A percentile compares a stretch with the other conserved stretches of the same genome.
Conservation (phyloP, 92 coral and sea anemone species). For the Porites lobata region DNA sequence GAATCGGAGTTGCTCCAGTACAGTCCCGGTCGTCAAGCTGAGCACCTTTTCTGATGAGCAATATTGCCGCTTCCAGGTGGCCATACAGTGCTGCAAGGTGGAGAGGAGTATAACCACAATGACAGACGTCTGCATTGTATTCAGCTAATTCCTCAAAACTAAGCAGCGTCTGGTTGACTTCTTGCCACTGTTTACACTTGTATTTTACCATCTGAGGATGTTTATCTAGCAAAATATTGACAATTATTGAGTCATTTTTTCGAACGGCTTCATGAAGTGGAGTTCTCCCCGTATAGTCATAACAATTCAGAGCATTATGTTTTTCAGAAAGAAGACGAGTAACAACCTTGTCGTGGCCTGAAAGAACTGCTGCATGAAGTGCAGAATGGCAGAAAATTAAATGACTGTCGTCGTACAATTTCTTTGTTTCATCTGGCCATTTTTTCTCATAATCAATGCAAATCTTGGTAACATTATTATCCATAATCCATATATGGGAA, state of each 20-base stretch:
- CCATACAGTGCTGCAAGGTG: constrained; percentile 68
- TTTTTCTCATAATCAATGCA: not conserved
- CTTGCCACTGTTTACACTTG: constrained; percentile 51
- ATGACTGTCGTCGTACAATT: constrained; percentile 53
- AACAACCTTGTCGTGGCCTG: constrained; percentile 55
- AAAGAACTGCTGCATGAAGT: constrained; percentile 70
- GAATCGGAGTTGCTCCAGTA: constrained; percentile 48
- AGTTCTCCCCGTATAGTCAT: constrained; percentile 68
- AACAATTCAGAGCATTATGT: constrained; percentile 43
- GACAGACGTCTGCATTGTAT: constrained; percentile 41
- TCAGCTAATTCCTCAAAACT: constrained; percentile 20
- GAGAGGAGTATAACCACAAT: constrained; percentile 68
- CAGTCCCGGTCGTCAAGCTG: constrained; percentile 41
- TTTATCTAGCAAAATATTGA: constrained; percentile 29
- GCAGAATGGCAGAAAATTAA: constrained; percentile 70
- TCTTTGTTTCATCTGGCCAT: not conserved
- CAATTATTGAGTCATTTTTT: constrained; percentile 40
- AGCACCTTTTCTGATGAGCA: constrained; percentile 28
- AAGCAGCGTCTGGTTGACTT: not conserved
- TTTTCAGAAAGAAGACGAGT: constrained; percentile 34
- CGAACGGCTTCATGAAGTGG: constrained; percentile 75
- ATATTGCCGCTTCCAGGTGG: constrained; percentile 19
- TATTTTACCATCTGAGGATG: constrained; percentile 38
- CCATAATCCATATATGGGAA: too few species aligned
- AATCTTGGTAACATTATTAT: not conserved